Evolutionary conservation across 2,888 invertebrate genomes (phyloP).

Genomic region (Megaustenia siamemsis): DNA sequence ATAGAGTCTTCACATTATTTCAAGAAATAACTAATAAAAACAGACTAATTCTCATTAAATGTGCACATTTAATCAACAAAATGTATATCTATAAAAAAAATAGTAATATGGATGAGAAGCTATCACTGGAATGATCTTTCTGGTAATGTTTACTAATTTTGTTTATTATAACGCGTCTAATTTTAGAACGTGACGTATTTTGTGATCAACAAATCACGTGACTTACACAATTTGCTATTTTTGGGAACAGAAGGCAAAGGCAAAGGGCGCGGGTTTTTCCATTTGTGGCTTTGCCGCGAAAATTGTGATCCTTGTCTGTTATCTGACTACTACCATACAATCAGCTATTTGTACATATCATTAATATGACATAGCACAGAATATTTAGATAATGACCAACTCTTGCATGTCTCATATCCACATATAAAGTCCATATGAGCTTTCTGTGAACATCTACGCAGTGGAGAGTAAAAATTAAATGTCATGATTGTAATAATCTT

Average conservation of each 20-base stretch:
- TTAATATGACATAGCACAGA: too few species aligned
- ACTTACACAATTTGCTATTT: slow-evolving; percentile 28
- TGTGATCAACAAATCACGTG: slow-evolving; percentile 32
- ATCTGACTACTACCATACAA: too few species aligned
- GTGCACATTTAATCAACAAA: not conserved
- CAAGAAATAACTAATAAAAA: not conserved
- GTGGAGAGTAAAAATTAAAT: too few species aligned
- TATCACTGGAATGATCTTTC: not conserved
- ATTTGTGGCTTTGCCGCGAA: not conserved
- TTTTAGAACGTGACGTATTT: slow-evolving; percentile 40
- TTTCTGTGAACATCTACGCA: too few species aligned
- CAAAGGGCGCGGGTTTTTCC: slow-evolving; percentile 25
- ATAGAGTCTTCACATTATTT: not conserved
- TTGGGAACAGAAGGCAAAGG: not conserved
- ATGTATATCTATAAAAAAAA: not conserved
- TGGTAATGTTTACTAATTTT: slow-evolving; percentile 31
- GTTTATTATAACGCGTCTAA: slow-evolving; percentile 13
- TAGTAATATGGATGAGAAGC: not conserved
- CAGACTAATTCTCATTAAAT: not conserved
- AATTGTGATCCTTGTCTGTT: not conserved
- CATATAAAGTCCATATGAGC: too few species aligned
- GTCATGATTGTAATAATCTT: too few species aligned
- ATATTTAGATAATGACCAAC: too few species aligned
- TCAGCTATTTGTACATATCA: too few species aligned
- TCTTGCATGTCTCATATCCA: too few species aligned